Conservation (phyloP, 2,113 vertebrate genomes). For the Ophiodon elongatus region DNA sequence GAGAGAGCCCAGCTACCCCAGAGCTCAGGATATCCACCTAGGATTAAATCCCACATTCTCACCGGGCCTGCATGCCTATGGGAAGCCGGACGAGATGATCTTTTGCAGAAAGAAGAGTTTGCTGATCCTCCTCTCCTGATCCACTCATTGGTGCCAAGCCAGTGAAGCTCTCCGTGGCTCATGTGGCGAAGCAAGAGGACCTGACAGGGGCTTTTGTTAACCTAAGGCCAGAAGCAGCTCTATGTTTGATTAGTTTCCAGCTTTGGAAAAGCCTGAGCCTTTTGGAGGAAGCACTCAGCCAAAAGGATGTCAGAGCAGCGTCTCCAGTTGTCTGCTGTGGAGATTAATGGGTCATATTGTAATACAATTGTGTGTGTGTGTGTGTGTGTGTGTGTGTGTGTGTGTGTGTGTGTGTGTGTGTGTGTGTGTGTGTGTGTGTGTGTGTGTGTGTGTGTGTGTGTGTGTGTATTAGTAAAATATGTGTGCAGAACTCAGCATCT, state of each 20-base stretch:
- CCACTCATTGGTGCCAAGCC: slow-evolving; percentile 72
- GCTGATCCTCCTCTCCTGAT: slow-evolving; percentile 64
- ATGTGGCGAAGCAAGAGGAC: slow-evolving; percentile 69
- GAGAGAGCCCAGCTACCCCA: slow-evolving; percentile 59
- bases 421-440: slow-evolving; percentile 17
- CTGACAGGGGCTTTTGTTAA: slow-evolving; percentile 83
- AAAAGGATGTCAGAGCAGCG: slow-evolving; percentile 77
- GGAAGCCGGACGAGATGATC: slow-evolving; percentile 79
- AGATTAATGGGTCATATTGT: slow-evolving; percentile 80
- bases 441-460: slow-evolving; percentile 7
- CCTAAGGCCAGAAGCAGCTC: slow-evolving; percentile 75
- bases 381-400: slow-evolving; percentile 42
- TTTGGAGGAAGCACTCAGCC: slow-evolving; percentile 75
- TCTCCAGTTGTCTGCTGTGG: slow-evolving; percentile 79
- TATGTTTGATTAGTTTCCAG: slow-evolving; percentile 81
- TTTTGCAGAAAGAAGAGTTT: slow-evolving; percentile 81
- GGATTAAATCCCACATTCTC: slow-evolving; percentile 78
- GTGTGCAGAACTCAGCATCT: slow-evolving; percentile 67
- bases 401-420: slow-evolving; percentile 51
- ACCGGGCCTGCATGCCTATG: slow-evolving; percentile 61
- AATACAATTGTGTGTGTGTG: slow-evolving; percentile 54
- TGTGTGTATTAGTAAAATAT: slow-evolving; percentile 45
- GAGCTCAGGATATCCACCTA: slow-evolving; percentile 71
- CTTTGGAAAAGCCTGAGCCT: slow-evolving; percentile 71
- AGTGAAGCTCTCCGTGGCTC: slow-evolving; percentile 72